A percentile compares a stretch with the other conserved stretches of the same genome.
Conservation (phyloP, 2,113 vertebrate species). For the Glaucomys volans region DNA sequence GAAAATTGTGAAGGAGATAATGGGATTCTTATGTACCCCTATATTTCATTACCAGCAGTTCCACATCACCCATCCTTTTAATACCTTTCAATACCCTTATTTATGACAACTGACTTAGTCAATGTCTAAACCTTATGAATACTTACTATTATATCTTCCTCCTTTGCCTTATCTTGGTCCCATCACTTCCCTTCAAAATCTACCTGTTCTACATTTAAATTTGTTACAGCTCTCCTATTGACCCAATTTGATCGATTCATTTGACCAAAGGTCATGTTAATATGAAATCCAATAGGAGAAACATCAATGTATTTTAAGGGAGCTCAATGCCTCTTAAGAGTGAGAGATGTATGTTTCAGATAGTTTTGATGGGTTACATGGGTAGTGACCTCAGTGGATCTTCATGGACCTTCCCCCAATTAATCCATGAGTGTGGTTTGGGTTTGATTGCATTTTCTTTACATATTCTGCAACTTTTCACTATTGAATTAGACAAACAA, state of each 20-base stretch:
- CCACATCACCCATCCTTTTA: background rate
- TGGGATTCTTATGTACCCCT: background rate
- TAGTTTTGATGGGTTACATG: background rate
- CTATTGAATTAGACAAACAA: background rate
- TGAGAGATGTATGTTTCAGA: background rate
- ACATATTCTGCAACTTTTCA: background rate
- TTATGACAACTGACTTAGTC: background rate
- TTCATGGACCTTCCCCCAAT: background rate
- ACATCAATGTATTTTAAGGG: background rate
- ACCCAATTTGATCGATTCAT: background rate
- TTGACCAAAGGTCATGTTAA: background rate
- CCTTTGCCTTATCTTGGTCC: background rate
- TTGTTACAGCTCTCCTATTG: background rate
- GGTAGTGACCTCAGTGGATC: background rate
- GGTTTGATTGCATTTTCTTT: background rate
- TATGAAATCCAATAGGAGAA: slow-evolving; percentile 35
- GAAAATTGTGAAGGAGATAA: slow-evolving; percentile 5
- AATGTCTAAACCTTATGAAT: background rate
- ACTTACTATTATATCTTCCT: background rate
- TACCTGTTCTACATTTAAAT: background rate
- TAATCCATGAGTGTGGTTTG: background rate
- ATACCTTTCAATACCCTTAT: background rate
- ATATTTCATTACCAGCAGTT: background rate
- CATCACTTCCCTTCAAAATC: background rate
- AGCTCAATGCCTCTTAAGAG: background rate